Base-by-base conservation (phyloP, 2,797 vertebrate genomes). In the Thaleichthys pacificus region DNA sequence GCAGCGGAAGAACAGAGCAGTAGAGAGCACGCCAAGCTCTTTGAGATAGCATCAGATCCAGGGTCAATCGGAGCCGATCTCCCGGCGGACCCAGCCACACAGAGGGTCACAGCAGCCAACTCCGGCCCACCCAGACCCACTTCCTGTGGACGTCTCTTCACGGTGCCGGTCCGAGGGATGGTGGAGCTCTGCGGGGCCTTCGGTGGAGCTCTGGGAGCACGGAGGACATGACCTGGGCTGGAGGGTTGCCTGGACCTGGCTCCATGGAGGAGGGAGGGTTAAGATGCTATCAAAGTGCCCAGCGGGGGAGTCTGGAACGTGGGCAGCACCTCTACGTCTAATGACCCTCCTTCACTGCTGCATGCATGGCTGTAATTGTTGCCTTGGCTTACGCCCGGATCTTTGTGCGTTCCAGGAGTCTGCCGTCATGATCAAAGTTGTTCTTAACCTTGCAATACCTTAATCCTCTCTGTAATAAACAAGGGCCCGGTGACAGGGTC, bases 371-470 rank as follows among this genome's bases (percentile, higher is more conserved):
- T 73, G 78, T 91, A 92, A 91, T 91, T 90, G 87, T 88, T 88
- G 84, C 84, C 82, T 85, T 86, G 85, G 88, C 87, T 87, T 82
- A 66, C 60, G 71, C 76, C 81, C 80, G 19, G 51, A n/a, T n/a
- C 51, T 56, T n/a, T n/a, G 51, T 56, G 51, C 49, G 47, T 82
- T 88, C 77, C 84, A 81, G 83, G 75, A 91, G 82, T 78, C 77
- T 74, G 79, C 70, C 78, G 80, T 81, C 81, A 70, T 87, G 89
- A 89, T 90, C 88, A 91, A 91, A 92, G 90, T 85, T 81, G 74
- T 86, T 82, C 77, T 85, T 84, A 88, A 88, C 82, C 68, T 75
- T 77, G 82, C 79, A 76, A 85, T 87, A 85, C 76, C 80, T 84
- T 86, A 85, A 90, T 89, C 84, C 84, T 69, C 69, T 74, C 65